Evolutionary conservation across 2,113 vertebrate genomes (phyloP).

Genomic region (Abramis brama): DNA sequence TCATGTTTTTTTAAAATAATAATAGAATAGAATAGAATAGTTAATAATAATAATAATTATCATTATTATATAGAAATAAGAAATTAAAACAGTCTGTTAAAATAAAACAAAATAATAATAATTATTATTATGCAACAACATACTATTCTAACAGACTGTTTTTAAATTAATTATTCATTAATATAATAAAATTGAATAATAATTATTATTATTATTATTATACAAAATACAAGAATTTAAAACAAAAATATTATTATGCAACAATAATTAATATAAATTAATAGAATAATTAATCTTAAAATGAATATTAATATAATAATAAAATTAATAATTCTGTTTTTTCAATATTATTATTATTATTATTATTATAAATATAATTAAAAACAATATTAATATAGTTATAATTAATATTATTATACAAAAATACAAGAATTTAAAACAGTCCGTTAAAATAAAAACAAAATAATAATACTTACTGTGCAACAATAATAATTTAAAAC

Average conservation of each 20-base stretch:
- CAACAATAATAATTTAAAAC: not conserved
- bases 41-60: not conserved
- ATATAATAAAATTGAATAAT: no score
- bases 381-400: not conserved
- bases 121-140: not conserved
- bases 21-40: not conserved
- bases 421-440: not conserved
- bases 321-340: no score
- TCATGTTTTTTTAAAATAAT: not conserved
- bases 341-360: no score
- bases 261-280: no score
- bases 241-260: no score
- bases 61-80: no score
- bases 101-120: not conserved
- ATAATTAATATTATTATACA: no score
- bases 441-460: not conserved
- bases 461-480: not conserved
- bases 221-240: no score
- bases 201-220: no score
- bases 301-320: not conserved
- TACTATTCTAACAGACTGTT: no score
- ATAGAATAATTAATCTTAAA: not conserved
- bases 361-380: not conserved
- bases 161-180: not conserved
- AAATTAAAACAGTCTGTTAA: not conserved